These are phyloP conservation scores for Grammomys dolichurus DNA, from an alignment of 2,113 vertebrate species.

Conservation along the genomic window DNA sequence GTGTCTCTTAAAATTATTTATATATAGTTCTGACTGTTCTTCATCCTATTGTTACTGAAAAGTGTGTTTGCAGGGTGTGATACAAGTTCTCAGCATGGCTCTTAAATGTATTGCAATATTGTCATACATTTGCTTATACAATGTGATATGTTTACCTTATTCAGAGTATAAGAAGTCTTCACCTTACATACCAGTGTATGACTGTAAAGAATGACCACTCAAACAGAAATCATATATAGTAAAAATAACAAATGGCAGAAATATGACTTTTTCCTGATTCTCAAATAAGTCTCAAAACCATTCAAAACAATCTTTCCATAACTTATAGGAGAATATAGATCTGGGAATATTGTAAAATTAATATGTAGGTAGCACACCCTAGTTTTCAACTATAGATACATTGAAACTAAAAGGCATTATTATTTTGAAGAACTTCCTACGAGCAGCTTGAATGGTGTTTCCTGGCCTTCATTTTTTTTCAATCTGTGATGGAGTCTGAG, in stretches of 20 bases:
- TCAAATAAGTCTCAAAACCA: neutral
- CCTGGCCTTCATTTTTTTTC: neutral
- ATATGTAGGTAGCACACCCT: neutral
- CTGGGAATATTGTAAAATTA: neutral
- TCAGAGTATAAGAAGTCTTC: neutral
- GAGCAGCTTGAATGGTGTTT: neutral
- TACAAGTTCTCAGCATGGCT: neutral
- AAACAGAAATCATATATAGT: neutral
- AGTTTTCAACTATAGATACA: conserved; percentile 33
- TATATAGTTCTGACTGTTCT: neutral
- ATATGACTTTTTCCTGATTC: neutral
- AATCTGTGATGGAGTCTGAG: neutral
- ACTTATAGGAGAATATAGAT: neutral
- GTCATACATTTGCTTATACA: neutral
- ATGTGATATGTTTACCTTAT: neutral
- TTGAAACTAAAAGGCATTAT: neutral
- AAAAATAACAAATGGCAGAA: neutral
- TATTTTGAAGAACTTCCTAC: neutral
- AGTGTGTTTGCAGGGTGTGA: neutral
- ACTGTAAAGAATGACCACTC: neutral
- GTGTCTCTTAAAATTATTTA: neutral
- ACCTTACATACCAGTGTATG: neutral
- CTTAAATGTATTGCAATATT: neutral
- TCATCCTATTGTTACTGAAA: neutral
- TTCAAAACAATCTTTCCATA: neutral